Evolutionary conservation across 2,888 invertebrate species (phyloP).

Genomic region (Mesorhabditis sp.): DNA sequence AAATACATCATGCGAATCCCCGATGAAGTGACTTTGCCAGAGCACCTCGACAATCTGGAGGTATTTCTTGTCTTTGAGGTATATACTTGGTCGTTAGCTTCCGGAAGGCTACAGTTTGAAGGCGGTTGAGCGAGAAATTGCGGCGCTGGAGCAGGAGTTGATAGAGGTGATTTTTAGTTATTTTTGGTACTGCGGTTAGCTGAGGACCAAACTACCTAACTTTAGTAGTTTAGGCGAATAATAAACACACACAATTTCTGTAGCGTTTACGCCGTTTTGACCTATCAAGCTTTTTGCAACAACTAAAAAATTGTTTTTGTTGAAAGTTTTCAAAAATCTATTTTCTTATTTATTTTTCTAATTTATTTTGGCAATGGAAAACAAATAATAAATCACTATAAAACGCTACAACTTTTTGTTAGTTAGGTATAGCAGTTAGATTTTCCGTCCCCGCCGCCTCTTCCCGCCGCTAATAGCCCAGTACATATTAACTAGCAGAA

Average conservation of each 20-base stretch:
- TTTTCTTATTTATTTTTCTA: no score
- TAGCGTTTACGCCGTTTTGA: no score
- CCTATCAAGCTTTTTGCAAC: no score
- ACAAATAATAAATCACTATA: no score
- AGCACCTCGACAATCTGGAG: not conserved
- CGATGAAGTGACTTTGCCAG: not conserved
- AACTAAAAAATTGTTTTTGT: no score
- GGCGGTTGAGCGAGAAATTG: not conserved
- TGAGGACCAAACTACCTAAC: not conserved
- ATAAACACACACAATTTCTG: not conserved
- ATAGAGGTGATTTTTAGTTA: not conserved
- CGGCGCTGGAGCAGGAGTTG: not conserved
- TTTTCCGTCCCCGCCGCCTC: no score
- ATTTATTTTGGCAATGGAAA: no score
- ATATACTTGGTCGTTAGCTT: not conserved
- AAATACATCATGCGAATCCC: constrained; percentile 1
- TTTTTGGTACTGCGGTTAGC: not conserved
- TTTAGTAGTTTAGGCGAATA: not conserved
- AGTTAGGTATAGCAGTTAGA: no score
- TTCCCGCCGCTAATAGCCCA: no score
- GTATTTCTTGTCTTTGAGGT: not conserved
- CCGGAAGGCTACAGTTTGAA: not conserved
- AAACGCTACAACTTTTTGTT: no score
- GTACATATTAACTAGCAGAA: no score
- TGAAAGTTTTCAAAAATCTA: no score